Evolutionary conservation across 2,797 vertebrate genomes (phyloP), one percentile per base, ranked within the genome.

Genomic region (Halcyon badia): DNA sequence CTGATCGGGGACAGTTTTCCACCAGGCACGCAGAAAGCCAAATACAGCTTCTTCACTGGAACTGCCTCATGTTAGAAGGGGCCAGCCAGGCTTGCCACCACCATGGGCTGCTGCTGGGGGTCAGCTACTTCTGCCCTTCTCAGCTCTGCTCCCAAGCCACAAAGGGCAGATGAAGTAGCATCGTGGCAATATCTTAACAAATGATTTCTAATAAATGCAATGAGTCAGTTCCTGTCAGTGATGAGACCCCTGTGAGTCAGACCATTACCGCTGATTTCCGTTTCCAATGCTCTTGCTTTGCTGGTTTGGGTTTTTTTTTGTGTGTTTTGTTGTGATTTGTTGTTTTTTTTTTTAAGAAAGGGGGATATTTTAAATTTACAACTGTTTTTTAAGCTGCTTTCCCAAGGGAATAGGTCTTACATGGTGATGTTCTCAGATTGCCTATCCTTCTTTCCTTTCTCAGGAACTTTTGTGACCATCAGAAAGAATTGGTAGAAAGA

Each of bases 161-260:
- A 66, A 52, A 60, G n/a, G n/a, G 41, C 46, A 87, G 57, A 83
- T 65, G 58, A 90, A 86, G 79, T 25, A 88, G 52, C 49, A 64
- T 33, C 52, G 44, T 46, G 41, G 69, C 52, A 68, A 80, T 83
- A 94, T 80, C 76, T 91, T 91, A 75, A 71, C n/a, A 83, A 92
- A 91, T 83, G 22, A 85, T 85, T 95, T 82, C 71, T 91, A 68
- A 72, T 30, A 90, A 94, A 91, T 84, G 33, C 54, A 69, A 2
- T 91, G 92, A 87, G 92, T 97, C 84, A 89, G 57, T 92, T 96
- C 82, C 84, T 91, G 79, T 61, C 78, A 83, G 71, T 58, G 77
- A 89, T 83, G 84, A 91, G 87, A 94, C 65, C 79, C 54, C 66
- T 73, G 42, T 81, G 91, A 94, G 76, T 90, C 79, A 92, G 76